Percentiles rank a stretch among this genome's conserved stretches.
These are phyloP conservation scores for Rhinophrynus dorsalis DNA, from an alignment of 2,797 vertebrate species.

Conservation along the genomic window DNA sequence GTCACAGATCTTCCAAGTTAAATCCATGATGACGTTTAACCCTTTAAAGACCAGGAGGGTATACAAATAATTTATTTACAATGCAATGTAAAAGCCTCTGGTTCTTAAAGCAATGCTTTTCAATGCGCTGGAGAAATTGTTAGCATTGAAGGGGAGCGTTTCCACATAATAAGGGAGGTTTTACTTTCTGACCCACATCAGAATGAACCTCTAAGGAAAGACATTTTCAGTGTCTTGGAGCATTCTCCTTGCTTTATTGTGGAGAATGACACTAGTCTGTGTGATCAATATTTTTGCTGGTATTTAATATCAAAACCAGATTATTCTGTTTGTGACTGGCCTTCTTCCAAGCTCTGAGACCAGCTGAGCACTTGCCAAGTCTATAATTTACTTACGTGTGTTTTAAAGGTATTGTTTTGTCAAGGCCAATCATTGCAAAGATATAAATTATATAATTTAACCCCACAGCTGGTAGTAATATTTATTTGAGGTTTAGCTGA, in stretches of 20 bases:
- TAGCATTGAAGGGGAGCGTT: too few relatives aligned
- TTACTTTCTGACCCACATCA: background rate
- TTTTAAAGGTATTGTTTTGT: conserved; percentile 99
- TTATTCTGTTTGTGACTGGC: conserved; percentile 97
- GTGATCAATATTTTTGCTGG: conserved; percentile 96
- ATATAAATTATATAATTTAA: conserved; percentile 84
- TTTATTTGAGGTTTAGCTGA: background rate
- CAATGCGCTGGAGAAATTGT: too few relatives aligned
- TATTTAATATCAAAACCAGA: conserved; percentile 99
- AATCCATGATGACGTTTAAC: too few relatives aligned
- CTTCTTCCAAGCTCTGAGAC: conserved; percentile 73
- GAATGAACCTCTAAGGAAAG: conserved; percentile 74
- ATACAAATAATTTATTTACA: too few relatives aligned
- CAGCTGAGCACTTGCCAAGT: conserved; percentile 85
- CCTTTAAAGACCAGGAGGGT: too few relatives aligned
- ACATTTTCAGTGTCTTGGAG: conserved; percentile 89
- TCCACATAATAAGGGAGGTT: too few relatives aligned
- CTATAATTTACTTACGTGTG: conserved; percentile 99
- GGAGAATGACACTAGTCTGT: conserved; percentile 72
- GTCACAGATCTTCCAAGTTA: too few relatives aligned
- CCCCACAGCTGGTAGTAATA: conserved; percentile 4
- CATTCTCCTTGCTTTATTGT: conserved; percentile 75
- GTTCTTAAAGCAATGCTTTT: too few relatives aligned
- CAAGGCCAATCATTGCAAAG: conserved; percentile 96
- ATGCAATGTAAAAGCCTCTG: too few relatives aligned